Conservation (phyloP, 2,113 vertebrate genomes). For the Eretmochelys imbricata region DNA sequence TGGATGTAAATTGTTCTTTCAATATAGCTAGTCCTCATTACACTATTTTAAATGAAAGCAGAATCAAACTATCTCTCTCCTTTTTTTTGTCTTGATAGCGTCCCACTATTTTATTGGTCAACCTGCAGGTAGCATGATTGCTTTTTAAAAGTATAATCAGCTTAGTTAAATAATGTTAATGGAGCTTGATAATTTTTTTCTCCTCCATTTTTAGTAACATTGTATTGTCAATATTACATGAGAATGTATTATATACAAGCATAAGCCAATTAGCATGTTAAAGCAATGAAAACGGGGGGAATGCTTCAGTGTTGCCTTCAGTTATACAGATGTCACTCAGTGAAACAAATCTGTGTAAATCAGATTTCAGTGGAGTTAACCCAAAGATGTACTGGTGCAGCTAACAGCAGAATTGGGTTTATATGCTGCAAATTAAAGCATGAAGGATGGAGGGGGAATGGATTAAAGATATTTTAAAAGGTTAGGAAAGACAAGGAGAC, state of each 20-base stretch:
- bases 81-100: neutral
- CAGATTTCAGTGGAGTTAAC: neutral
- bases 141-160: neutral
- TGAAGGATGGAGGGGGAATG: neutral
- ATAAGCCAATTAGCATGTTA: neutral
- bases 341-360: neutral
- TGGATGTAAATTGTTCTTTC: neutral
- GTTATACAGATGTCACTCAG: neutral
- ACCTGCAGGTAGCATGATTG: neutral
- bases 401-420: neutral
- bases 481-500: neutral
- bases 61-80: neutral
- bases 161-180: neutral
- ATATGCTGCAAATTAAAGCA: neutral
- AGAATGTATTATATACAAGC: neutral
- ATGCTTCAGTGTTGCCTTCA: neutral
- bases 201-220: neutral
- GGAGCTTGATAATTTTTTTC: neutral
- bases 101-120: neutral
- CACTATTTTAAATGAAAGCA: neutral
- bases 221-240: fast-evolving
- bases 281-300: neutral
- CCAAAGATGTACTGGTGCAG: neutral
- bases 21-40: neutral
- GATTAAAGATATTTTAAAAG: conserved; percentile 32